phyloP scores from a whole-genome alignment of 2,797 vertebrate genomes.

The Enteromius paludinosus region DNA sequence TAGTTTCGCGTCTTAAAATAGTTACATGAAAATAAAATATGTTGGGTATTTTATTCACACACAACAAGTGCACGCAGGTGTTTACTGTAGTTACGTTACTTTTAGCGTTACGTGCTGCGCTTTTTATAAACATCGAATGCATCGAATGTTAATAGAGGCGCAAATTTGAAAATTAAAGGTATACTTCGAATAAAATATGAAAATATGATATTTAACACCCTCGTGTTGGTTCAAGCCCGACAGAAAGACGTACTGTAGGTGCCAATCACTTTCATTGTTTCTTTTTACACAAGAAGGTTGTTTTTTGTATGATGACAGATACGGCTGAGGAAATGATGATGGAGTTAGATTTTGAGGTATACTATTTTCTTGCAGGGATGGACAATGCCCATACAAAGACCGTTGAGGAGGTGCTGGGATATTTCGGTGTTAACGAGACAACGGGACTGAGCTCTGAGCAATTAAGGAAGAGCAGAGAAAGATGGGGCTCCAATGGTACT shows the following conservation, averaged over 20 bases:
- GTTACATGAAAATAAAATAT: neutral
- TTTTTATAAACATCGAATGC: neutral
- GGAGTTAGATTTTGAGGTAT: neutral
- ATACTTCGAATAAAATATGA: neutral
- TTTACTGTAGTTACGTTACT: neutral
- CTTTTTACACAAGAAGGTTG: neutral
- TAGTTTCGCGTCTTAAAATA: neutral
- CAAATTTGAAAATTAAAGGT: neutral
- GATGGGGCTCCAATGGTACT: slow-evolving; percentile 82
- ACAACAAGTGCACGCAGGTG: neutral
- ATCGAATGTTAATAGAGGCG: neutral
- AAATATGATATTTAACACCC: neutral
- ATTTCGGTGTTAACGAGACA: slow-evolving; percentile 79
- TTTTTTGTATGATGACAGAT: neutral
- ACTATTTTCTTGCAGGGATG: slow-evolving; percentile 69
- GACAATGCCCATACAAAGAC: slow-evolving; percentile 85
- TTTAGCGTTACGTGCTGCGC: neutral
- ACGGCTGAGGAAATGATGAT: neutral
- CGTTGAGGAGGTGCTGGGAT: slow-evolving; percentile 81
- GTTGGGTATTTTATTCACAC: neutral
- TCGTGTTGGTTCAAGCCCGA: neutral
- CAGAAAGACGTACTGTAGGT: neutral
- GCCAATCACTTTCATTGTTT: neutral
- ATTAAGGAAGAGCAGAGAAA: slow-evolving; percentile 79
- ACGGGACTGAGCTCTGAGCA: slow-evolving; percentile 83